Conservation (phyloP, 1,140 invertebrate species). For the Trypoxylus dichotomus region DNA sequence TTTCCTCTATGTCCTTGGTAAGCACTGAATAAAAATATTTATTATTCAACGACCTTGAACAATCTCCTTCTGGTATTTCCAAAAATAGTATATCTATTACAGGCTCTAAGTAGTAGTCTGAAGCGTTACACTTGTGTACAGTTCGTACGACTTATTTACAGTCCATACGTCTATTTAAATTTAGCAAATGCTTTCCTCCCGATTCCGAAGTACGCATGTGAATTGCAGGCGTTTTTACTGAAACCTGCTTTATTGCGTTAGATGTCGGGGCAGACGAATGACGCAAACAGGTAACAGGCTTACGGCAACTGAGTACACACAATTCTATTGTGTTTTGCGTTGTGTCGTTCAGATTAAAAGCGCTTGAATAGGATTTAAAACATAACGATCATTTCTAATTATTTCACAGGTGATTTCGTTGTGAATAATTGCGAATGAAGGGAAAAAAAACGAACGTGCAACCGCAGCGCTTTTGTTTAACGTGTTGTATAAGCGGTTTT, state of each 20-base stretch:
- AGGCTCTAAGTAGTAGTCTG: too few relatives aligned
- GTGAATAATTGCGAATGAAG: not conserved
- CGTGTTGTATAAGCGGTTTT: not conserved
- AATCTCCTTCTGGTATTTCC: too few relatives aligned
- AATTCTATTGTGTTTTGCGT: not conserved
- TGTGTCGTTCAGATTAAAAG: not conserved
- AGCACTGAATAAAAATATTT: too few relatives aligned
- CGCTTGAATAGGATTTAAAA: not conserved
- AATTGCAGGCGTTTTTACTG: not conserved
- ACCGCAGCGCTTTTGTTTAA: conserved; percentile 2
- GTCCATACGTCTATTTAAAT: not conserved
- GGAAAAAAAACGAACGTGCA: not conserved
- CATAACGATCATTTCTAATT: not conserved
- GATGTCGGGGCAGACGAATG: not conserved
- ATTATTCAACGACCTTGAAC: too few relatives aligned
- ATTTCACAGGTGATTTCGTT: not conserved
- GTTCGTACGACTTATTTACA: too few relatives aligned
- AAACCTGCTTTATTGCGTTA: not conserved
- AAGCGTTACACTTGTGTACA: too few relatives aligned
- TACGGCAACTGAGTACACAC: not conserved
- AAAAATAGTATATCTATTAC: too few relatives aligned
- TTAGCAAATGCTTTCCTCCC: not conserved
- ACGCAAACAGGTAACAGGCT: not conserved
- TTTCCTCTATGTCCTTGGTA: too few relatives aligned
- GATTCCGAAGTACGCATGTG: not conserved